Conservation (phyloP, 2,797 vertebrate species). For the Onychomys leucogaster region DNA sequence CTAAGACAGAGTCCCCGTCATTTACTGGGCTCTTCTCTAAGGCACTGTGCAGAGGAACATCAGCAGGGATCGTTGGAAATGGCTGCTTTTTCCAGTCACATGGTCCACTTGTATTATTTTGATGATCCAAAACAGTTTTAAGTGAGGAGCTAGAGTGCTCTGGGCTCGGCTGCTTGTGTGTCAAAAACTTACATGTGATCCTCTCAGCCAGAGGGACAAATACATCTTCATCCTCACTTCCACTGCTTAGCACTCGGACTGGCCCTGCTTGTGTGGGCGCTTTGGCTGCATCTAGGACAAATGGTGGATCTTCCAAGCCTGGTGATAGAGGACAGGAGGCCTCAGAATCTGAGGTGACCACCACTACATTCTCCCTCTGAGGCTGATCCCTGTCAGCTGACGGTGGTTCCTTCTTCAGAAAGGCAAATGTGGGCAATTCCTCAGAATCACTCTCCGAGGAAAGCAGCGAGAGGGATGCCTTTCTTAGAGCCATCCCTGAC, state of each 20-base stretch:
- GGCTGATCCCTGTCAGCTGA: constrained; percentile 32
- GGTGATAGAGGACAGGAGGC: neutral
- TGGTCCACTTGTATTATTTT: neutral
- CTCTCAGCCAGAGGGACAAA: constrained; percentile 87
- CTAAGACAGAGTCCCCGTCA: neutral
- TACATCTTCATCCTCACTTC: constrained; percentile 87
- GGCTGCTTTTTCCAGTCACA: fast-evolving
- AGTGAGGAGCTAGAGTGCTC: neutral
- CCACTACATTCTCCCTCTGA: constrained; percentile 35
- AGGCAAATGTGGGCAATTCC: constrained; percentile 89
- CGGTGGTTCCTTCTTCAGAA: constrained; percentile 83
- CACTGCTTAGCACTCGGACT: constrained; percentile 88
- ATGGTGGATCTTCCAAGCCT: neutral
- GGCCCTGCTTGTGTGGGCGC: neutral
- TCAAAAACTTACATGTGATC: constrained; percentile 76
- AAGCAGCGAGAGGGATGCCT: constrained; percentile 51
- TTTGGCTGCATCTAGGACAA: neutral
- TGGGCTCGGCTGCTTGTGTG: neutral
- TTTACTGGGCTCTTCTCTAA: neutral
- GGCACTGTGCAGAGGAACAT: neutral
- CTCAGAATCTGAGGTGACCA: constrained; percentile 67
- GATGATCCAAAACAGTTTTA: neutral
- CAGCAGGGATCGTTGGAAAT: neutral
- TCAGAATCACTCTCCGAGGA: constrained; percentile 86
- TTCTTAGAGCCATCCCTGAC: constrained; percentile 79